These are phyloP conservation scores for Xenentodon cancila DNA, from an alignment of 2,797 vertebrate genomes.

Conservation along the genomic window DNA sequence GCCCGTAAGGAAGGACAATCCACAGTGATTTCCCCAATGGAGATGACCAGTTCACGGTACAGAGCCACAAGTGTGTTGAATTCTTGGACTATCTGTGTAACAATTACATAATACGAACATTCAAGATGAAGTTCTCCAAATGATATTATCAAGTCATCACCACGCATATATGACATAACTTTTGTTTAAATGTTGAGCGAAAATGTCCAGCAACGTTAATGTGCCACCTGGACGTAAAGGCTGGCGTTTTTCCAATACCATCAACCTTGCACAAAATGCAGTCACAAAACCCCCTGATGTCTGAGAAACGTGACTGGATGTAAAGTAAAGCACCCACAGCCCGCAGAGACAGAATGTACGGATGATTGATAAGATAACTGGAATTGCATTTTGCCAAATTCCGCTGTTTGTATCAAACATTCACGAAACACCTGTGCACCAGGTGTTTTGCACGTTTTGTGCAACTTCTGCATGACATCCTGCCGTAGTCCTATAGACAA, in stretches of 20 bases:
- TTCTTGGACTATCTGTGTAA: constrained; percentile 95
- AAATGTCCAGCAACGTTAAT: not conserved
- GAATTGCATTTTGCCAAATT: constrained; percentile 27
- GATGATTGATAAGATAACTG: not conserved
- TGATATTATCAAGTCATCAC: not conserved
- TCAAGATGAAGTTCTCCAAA: not conserved
- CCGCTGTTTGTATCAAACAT: constrained; percentile 25
- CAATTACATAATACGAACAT: constrained; percentile 30
- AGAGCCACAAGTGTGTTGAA: constrained; percentile 98
- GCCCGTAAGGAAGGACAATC: constrained; percentile 90
- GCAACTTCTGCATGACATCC: constrained; percentile 45
- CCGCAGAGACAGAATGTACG: constrained; percentile 9
- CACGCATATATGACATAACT: not conserved
- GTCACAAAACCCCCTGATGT: constrained; percentile 21
- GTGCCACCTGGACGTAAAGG: too few species aligned
- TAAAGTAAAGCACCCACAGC: constrained; percentile 18
- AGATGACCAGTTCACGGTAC: constrained; percentile 97
- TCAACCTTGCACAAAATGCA: not conserved
- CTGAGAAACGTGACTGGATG: constrained; percentile 17
- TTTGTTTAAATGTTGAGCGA: not conserved
- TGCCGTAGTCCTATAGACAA: constrained; percentile 34
- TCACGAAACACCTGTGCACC: not conserved
- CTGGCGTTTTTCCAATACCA: not conserved
- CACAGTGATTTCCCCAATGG: constrained; percentile 93
- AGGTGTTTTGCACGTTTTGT: constrained; percentile 27